Conservation (phyloP, 1,140 invertebrate genomes). For the Zaprionus camerounensis region DNA sequence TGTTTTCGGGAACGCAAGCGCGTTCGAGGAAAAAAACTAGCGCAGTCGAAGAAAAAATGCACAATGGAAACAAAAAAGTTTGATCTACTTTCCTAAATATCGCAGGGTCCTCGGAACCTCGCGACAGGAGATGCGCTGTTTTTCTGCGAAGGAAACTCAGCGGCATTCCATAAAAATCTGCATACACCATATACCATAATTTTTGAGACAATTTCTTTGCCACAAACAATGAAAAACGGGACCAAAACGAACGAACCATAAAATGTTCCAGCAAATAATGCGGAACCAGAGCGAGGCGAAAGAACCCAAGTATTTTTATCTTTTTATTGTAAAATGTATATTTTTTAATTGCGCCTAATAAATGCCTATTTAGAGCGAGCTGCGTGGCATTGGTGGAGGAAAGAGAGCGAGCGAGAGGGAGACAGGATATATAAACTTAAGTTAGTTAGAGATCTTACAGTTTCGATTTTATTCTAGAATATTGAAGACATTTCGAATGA, state of each 20-base stretch:
- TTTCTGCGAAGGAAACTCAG: slow-evolving; percentile 53
- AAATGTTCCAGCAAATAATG: slow-evolving; percentile 37
- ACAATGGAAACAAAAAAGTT: slow-evolving; percentile 78
- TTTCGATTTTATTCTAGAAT: not conserved
- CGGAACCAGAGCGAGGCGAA: slow-evolving; percentile 49
- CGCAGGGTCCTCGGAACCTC: slow-evolving; percentile 40
- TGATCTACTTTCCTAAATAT: slow-evolving; percentile 77
- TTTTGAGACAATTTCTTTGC: slow-evolving; percentile 51
- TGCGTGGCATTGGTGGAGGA: not conserved
- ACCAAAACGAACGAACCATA: slow-evolving; percentile 58
- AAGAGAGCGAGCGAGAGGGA: not conserved
- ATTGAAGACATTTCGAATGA: not conserved
- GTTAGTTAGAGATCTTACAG: not conserved
- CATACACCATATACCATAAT: slow-evolving; percentile 59
- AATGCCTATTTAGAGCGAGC: not conserved
- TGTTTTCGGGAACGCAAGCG: slow-evolving; percentile 16
- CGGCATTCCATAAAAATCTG: slow-evolving; percentile 72
- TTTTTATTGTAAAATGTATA: slow-evolving; percentile 18
- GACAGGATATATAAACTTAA: not conserved
- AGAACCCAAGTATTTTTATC: slow-evolving; percentile 28
- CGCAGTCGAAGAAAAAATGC: slow-evolving; percentile 65
- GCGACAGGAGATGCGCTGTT: slow-evolving; percentile 60
- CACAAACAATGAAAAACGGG: slow-evolving; percentile 60
- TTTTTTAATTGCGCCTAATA: slow-evolving; percentile 37
- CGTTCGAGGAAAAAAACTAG: slow-evolving; percentile 78